Percentiles rank a stretch among this genome's conserved stretches.
Evolutionary conservation across 1,140 invertebrate species (phyloP).

Genomic region (Panulirus ornatus): DNA sequence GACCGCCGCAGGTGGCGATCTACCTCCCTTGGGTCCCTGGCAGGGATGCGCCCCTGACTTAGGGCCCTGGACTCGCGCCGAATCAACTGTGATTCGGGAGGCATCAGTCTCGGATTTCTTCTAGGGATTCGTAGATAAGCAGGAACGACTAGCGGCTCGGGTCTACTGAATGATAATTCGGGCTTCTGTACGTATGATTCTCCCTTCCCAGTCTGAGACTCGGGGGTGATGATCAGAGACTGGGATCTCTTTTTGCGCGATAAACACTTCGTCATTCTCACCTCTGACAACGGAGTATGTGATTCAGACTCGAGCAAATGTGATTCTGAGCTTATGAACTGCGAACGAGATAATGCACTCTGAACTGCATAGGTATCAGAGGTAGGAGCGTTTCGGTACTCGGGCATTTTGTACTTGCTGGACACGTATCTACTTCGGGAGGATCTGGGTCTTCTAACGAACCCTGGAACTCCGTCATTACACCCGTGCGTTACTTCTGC

Average conservation of each 20-base stretch:
- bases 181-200: background rate
- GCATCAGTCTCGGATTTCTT: slow-evolving; percentile 16
- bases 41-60: slow-evolving; percentile 3
- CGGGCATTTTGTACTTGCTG: background rate
- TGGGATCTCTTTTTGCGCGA: background rate
- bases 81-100: background rate
- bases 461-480: background rate
- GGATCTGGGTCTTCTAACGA: too few species aligned
- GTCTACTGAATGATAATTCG: background rate
- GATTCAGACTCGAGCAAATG: background rate
- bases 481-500: background rate
- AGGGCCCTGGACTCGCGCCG: background rate
- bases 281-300: background rate
- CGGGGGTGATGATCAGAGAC: slow-evolving; percentile 22
- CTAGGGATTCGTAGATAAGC: background rate
- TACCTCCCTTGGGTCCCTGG: background rate
- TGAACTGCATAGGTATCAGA: background rate
- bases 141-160: background rate
- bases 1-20: background rate
- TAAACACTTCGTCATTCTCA: background rate
- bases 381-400: background rate
- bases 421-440: background rate
- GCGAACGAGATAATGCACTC: background rate
- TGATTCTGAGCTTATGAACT: slow-evolving; percentile 1
- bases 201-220: background rate